phyloP scores from a whole-genome alignment of 2,113 vertebrate genomes.

The Carettochelys insculpta region DNA sequence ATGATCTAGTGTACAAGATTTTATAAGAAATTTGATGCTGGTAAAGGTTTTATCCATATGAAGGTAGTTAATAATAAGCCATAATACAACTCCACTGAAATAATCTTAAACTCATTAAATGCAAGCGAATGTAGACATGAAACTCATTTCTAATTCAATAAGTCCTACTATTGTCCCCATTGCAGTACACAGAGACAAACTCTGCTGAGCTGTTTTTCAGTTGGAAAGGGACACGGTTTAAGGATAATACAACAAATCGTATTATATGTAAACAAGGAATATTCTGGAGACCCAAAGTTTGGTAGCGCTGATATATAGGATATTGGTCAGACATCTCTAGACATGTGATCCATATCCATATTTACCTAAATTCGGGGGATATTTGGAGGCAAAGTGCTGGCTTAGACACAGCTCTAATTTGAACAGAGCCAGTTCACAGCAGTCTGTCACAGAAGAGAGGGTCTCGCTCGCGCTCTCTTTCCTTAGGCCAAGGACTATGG shows the following conservation, averaged over 20 bases:
- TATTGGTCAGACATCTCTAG: not conserved
- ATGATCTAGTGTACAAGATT: slow-evolving; percentile 69
- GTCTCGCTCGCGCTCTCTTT: not conserved
- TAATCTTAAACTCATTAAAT: not conserved
- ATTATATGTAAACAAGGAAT: not conserved
- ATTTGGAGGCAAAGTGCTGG: not conserved
- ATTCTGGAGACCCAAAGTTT: not conserved
- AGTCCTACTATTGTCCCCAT: not conserved
- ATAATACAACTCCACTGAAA: not conserved
- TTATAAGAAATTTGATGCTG: not conserved
- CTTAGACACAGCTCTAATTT: not conserved
- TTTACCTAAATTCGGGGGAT: not conserved
- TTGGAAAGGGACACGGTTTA: not conserved
- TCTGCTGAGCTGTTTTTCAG: not conserved
- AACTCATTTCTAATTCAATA: not conserved
- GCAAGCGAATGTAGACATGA: not conserved
- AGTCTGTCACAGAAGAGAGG: not conserved
- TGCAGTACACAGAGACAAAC: not conserved
- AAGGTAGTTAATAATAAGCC: slow-evolving; percentile 24
- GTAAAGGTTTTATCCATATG: not conserved
- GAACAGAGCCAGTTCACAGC: not conserved
- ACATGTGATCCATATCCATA: not conserved
- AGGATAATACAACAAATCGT: not conserved
- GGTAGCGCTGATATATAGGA: not conserved
- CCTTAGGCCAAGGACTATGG: not conserved